phyloP scores from a whole-genome alignment of 2,797 vertebrate species.

The Notoglanidium macrostoma region DNA sequence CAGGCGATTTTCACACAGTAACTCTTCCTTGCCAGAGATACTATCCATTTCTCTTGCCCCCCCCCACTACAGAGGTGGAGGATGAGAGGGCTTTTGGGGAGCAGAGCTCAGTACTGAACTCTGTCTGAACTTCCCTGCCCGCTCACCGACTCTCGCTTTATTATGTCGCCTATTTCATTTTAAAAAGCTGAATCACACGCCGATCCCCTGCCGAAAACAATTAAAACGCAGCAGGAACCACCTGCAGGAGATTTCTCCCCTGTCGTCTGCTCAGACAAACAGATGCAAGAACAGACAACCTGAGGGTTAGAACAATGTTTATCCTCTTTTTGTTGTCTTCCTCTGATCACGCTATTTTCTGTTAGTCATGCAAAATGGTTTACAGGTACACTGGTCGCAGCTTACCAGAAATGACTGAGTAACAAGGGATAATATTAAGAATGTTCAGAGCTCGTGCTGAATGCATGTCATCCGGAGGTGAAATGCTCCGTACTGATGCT shows the following conservation, averaged over 20 bases:
- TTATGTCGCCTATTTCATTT: slow-evolving; percentile 62
- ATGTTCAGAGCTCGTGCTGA: background rate
- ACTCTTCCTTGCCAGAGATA: slow-evolving; percentile 60
- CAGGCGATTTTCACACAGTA: slow-evolving; percentile 77
- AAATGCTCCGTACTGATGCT: slow-evolving; percentile 9
- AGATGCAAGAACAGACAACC: slow-evolving; percentile 53
- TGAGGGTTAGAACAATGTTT: slow-evolving; percentile 60
- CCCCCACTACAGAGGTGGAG: slow-evolving; percentile 39
- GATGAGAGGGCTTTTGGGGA: slow-evolving; percentile 56
- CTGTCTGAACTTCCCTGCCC: slow-evolving; percentile 57
- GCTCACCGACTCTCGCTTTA: slow-evolving; percentile 46
- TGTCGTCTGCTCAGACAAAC: slow-evolving; percentile 47
- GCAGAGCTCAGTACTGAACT: slow-evolving; percentile 59
- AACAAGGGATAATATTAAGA: slow-evolving; percentile 4
- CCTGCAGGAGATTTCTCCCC: slow-evolving; percentile 44
- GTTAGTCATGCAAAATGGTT: slow-evolving; percentile 51
- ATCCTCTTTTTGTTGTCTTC: slow-evolving; percentile 43
- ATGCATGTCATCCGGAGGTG: background rate
- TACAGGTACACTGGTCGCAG: slow-evolving; percentile 41
- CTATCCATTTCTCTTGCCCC: slow-evolving; percentile 60
- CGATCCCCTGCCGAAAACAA: slow-evolving; percentile 52
- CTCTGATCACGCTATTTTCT: slow-evolving; percentile 48
- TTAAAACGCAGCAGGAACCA: slow-evolving; percentile 58
- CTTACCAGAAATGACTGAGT: slow-evolving; percentile 30
- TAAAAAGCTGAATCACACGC: slow-evolving; percentile 57